Evolutionary conservation across 2,113 vertebrate species (phyloP).

Genomic region (Delphinapterus leucas): DNA sequence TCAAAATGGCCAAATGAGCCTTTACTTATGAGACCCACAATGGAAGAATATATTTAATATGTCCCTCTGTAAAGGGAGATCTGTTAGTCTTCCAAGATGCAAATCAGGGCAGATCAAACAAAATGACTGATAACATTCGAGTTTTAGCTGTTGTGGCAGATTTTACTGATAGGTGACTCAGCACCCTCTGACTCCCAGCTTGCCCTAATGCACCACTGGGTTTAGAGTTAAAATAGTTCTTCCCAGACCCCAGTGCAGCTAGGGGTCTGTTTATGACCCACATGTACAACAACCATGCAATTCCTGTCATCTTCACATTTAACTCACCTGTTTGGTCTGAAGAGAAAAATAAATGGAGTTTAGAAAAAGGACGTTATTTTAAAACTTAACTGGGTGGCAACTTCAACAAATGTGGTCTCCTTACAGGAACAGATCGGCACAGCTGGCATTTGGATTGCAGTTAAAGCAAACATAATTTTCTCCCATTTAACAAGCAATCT

Average conservation of each 20-base stretch:
- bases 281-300: neutral
- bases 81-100: neutral
- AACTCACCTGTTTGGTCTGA: neutral
- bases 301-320: neutral
- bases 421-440: neutral
- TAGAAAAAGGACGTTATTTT: neutral
- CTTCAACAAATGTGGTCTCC: neutral
- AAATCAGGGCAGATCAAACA: neutral
- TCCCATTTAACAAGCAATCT: neutral
- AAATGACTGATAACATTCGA: neutral
- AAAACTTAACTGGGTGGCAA: neutral
- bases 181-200: neutral
- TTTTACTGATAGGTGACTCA: neutral
- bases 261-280: neutral
- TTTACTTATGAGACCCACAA: neutral
- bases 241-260: neutral
- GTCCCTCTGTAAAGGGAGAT: neutral
- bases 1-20: neutral
- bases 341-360: conserved; percentile 22
- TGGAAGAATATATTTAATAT: neutral
- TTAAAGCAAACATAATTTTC: neutral
- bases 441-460: neutral
- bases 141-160: neutral
- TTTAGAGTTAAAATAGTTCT: neutral
- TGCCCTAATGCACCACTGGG: neutral